phyloP scores from a whole-genome alignment of 2,113 vertebrate species.

The Noctilio leporinus region DNA sequence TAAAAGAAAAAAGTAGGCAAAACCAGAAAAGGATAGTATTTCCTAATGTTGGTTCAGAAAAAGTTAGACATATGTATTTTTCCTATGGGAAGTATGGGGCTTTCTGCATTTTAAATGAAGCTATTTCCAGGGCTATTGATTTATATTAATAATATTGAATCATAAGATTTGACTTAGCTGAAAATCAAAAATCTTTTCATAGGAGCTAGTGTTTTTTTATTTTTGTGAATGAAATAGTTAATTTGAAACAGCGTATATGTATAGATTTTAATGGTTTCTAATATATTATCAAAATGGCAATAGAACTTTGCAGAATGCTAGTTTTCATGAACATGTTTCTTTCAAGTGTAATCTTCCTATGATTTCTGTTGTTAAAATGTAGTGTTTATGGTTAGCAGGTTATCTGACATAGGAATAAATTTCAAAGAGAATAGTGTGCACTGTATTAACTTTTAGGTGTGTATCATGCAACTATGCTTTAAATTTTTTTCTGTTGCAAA shows the following conservation, averaged over 20 bases:
- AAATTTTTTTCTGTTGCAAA: background rate
- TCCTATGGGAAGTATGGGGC: background rate
- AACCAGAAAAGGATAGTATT: background rate
- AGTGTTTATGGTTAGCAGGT: background rate
- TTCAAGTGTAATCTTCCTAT: background rate
- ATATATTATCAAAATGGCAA: background rate
- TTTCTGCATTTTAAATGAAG: background rate
- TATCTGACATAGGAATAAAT: background rate
- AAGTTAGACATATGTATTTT: background rate
- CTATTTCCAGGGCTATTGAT: background rate
- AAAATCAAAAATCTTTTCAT: constrained; percentile 14
- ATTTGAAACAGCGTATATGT: background rate
- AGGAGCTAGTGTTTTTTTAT: background rate
- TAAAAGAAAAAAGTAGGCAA: background rate
- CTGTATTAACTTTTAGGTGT: background rate
- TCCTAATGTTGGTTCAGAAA: background rate
- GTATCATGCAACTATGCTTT: background rate
- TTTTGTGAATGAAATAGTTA: background rate
- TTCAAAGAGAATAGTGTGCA: background rate
- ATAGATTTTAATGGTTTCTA: background rate
- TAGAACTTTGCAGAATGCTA: background rate
- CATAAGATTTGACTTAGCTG: background rate
- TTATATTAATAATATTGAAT: background rate
- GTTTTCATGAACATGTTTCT: background rate
- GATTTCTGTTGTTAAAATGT: background rate